These are phyloP conservation scores for Eonycteris spelaea DNA, from an alignment of 2,113 vertebrate genomes.

Conservation along the genomic window DNA sequence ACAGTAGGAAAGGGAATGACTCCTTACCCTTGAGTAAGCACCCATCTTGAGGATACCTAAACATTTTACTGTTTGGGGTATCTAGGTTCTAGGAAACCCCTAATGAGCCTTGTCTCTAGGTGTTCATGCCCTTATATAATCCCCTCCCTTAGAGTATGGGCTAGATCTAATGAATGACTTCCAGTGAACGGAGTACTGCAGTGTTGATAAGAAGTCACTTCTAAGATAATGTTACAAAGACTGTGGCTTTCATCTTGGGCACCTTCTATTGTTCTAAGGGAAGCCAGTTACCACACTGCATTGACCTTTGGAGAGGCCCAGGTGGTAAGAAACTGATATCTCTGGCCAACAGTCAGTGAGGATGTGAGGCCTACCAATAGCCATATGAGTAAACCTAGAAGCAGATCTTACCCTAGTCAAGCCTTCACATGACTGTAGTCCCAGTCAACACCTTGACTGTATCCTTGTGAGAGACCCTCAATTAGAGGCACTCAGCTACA, in stretches of 20 bases:
- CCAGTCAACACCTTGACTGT: background rate
- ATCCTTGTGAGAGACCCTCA: background rate
- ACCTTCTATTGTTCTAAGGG: background rate
- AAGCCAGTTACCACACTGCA: background rate
- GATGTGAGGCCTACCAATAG: background rate
- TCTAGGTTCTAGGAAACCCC: background rate
- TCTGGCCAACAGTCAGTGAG: background rate
- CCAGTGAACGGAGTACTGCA: background rate
- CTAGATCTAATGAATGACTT: background rate
- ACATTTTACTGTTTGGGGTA: background rate
- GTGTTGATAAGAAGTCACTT: background rate
- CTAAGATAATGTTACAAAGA: background rate
- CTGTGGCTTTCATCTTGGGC: background rate
- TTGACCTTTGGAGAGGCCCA: background rate
- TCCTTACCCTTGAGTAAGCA: background rate
- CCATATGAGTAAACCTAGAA: background rate
- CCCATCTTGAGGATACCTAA: background rate
- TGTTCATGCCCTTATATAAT: background rate
- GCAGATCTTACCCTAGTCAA: background rate
- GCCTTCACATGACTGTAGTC: background rate
- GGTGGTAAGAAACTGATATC: background rate
- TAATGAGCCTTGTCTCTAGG: background rate
- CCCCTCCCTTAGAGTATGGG: background rate
- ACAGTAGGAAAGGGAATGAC: background rate
- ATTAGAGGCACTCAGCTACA: background rate